These are phyloP conservation scores for Pachydiplax longipennis DNA, from an alignment of 2,888 invertebrate genomes.

Conservation along the genomic window DNA sequence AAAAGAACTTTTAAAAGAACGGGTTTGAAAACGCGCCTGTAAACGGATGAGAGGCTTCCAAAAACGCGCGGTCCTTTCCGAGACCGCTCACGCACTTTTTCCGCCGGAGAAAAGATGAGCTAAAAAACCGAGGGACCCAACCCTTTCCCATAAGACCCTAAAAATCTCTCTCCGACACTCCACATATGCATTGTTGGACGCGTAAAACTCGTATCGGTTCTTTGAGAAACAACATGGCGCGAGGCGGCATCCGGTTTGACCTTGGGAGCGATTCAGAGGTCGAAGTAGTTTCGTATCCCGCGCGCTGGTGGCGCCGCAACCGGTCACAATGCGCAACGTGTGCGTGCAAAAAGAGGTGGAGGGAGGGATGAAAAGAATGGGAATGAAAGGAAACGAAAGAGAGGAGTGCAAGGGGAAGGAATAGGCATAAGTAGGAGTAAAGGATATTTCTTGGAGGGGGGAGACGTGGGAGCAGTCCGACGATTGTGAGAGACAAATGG, in stretches of 20 bases:
- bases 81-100: background rate
- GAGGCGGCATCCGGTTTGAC: constrained; percentile 37
- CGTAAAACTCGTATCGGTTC: background rate
- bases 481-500: background rate
- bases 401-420: background rate
- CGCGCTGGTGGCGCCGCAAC: constrained; percentile 20
- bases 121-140: background rate
- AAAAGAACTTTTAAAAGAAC: background rate
- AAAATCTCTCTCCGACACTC: background rate
- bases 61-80: background rate
- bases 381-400: background rate
- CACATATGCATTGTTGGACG: background rate
- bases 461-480: background rate
- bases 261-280: constrained; percentile 37
- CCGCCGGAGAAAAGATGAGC: background rate
- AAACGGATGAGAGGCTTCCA: background rate
- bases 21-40: background rate
- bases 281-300: background rate
- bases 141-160: background rate
- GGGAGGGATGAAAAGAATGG: background rate
- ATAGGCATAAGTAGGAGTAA: background rate
- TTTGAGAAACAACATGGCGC: constrained; percentile 21
- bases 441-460: background rate
- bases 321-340: constrained; percentile 34
- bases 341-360: background rate